Conservation (phyloP, 2,113 vertebrate species). For the Nyctibius bracteatus region DNA sequence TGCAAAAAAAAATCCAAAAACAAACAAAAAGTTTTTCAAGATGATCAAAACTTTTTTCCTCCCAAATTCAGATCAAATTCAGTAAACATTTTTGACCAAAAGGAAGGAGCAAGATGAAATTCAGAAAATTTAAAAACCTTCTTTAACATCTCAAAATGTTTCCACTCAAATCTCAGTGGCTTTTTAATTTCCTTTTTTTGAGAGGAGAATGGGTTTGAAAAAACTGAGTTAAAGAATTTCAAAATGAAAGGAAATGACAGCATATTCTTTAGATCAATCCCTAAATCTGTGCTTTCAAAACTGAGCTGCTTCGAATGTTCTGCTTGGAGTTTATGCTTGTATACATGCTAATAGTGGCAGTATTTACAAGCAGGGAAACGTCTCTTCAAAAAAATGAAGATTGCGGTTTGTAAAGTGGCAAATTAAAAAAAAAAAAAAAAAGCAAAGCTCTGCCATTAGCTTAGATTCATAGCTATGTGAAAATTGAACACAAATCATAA, state of each 20-base stretch:
- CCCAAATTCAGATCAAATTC: background rate
- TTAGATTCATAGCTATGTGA: background rate
- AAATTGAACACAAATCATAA: background rate
- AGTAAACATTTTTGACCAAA: background rate
- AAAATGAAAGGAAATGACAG: background rate
- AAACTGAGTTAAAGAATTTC: background rate
- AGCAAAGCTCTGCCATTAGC: background rate
- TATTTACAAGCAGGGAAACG: background rate
- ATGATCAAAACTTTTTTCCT: background rate
- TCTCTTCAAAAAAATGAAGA: background rate
- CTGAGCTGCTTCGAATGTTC: background rate
- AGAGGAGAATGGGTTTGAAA: background rate
- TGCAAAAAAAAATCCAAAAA: background rate
- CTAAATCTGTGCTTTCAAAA: conserved; percentile 2
- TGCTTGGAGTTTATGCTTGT: background rate
- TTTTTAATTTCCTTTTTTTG: background rate
- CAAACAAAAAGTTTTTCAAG: background rate
- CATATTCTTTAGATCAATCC: background rate
- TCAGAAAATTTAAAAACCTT: background rate
- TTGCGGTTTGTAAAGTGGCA: background rate
- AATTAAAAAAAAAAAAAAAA: background rate
- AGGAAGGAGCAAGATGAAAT: background rate
- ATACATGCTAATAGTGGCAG: background rate
- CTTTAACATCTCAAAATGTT: conserved; percentile 8
- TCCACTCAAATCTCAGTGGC: background rate